Evolutionary conservation across 1,140 invertebrate species (phyloP), one percentile per base, ranked within the genome.

Genomic region (Drosophila pandora): DNA sequence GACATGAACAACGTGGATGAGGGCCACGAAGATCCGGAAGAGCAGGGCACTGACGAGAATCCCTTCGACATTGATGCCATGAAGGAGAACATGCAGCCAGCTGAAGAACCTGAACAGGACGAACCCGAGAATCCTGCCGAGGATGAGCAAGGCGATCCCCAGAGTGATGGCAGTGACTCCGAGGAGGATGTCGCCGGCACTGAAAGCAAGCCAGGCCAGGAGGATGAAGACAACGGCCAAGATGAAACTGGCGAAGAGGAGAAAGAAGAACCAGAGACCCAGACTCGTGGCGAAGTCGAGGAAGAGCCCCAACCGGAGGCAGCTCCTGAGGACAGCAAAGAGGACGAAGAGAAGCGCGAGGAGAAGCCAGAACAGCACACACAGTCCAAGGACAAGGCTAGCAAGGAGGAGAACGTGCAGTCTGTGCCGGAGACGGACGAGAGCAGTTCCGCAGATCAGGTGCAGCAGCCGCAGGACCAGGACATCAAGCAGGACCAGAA

Each of bases 1-100:
- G 97, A 98, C 52, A 95, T 97, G 93, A 91, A 97, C 45, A 94
- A 97, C 87, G 91, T 98, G 3, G 97, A 98, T 87, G 95, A 95
- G 49, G 95, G 94, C n/a, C 94, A 95, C 65, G 93, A 92, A 22
- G 92, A 94, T 47, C 92, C 93, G 12, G 90, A 93, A 37, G 88
- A 92, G 13, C 93, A 94, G 32, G 93, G 94, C 61, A 93, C 93
- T 13, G 92, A 94, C 45, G 94, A 96, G 80, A 96, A 97, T 94
- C 96, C 96, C 2, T 96, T 97, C 79, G 96, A 97, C 87, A 95
- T 97, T 64, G 96, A 97, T 80, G 93, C 94, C 23, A 96, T 95
- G 94, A 96, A 97, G 80, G 93, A 93, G 45, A 92, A 92, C 39
- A 90, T 92, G 77, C 89, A 92, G 45, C 52, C 82, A n/a, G 63